phyloP scores from a whole-genome alignment of 1,140 invertebrate genomes.

The Dreissena rostriformis region DNA sequence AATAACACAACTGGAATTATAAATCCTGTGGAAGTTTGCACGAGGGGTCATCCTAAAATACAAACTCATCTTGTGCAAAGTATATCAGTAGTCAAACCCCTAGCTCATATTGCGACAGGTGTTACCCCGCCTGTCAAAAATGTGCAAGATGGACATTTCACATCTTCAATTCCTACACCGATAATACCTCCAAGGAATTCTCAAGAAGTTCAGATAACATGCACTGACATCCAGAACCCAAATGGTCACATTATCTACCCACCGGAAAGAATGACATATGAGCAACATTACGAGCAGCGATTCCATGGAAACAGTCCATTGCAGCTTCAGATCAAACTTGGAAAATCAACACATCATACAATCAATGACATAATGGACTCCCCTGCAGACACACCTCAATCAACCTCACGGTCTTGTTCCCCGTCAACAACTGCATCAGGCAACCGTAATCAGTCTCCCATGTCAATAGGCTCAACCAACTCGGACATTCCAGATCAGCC shows the following conservation, averaged over 20 bases:
- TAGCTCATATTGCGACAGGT: background rate
- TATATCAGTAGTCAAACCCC: background rate
- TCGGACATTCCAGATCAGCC: slow-evolving; percentile 79
- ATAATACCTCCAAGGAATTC: background rate
- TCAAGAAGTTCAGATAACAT: background rate
- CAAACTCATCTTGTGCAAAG: background rate
- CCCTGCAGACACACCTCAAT: slow-evolving; percentile 66
- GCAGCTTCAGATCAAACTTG: background rate
- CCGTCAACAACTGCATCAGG: slow-evolving; percentile 68
- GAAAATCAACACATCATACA: background rate
- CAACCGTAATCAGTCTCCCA: slow-evolving; percentile 77
- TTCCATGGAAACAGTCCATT: background rate
- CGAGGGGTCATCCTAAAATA: background rate
- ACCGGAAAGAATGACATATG: slow-evolving; percentile 25
- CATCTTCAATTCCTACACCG: background rate
- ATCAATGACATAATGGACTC: background rate
- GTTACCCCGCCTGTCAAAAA: background rate
- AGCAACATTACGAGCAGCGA: slow-evolving; percentile 23
- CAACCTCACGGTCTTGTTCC: slow-evolving; percentile 78
- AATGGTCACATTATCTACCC: slow-evolving; percentile 41
- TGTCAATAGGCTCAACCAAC: slow-evolving; percentile 78
- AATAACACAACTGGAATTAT: background rate
- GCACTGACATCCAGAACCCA: background rate
- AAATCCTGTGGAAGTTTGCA: background rate
- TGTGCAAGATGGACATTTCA: background rate